These are phyloP conservation scores for Drosophila insularis DNA, from an alignment of 1,140 invertebrate species.

Conservation along the genomic window DNA sequence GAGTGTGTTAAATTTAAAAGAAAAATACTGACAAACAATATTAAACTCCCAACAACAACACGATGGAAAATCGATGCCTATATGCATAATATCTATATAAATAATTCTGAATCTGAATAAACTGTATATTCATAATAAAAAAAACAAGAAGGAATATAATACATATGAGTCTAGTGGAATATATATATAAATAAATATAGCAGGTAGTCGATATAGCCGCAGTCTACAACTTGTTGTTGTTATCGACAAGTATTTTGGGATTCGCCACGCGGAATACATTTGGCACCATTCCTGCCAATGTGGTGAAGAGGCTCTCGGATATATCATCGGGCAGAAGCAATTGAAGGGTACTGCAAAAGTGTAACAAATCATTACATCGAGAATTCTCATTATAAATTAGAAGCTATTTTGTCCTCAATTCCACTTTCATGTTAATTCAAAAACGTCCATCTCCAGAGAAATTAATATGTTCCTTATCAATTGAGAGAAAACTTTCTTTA, in stretches of 20 bases:
- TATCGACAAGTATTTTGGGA: constrained; percentile 85
- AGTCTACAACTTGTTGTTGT: constrained; percentile 50
- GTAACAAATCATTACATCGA: not conserved
- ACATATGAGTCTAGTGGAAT: constrained; percentile 31
- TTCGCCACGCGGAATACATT: constrained; percentile 95
- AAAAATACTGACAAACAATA: constrained; percentile 5
- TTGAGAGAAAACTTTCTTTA: too few relatives aligned
- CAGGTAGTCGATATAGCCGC: too few relatives aligned
- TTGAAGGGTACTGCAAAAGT: constrained; percentile 75
- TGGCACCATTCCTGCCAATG: constrained; percentile 93
- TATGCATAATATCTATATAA: constrained; percentile 52
- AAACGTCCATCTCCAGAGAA: not conserved
- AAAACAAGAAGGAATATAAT: constrained; percentile 29
- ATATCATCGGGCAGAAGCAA: constrained; percentile 88
- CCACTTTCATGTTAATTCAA: not conserved
- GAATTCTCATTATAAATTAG: not conserved
- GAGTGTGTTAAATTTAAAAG: constrained; percentile 71
- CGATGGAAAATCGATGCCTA: constrained; percentile 61
- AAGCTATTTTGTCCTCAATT: not conserved
- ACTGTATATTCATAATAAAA: constrained; percentile 77
- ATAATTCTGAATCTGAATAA: constrained; percentile 71
- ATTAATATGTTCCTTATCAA: too few relatives aligned
- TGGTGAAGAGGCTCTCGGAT: constrained; percentile 92
- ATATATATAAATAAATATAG: constrained; percentile 32
- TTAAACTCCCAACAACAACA: constrained; percentile 25